A percentile compares a stretch with the other conserved stretches of the same genome.
phyloP scores from a whole-genome alignment of 2,888 invertebrate genomes.

The Caenorhabditis wallacei region DNA sequence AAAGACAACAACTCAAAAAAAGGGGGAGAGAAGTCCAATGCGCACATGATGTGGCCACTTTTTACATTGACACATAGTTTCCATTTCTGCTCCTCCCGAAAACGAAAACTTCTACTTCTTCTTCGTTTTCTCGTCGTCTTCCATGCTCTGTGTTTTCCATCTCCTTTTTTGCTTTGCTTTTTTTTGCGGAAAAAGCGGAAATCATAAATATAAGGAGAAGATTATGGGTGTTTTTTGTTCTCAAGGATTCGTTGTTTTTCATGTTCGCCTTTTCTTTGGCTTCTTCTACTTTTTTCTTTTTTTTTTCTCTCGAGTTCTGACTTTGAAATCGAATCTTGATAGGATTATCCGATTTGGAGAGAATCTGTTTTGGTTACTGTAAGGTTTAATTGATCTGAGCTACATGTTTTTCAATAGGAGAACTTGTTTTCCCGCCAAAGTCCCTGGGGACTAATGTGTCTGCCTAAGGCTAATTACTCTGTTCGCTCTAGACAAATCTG shows the following conservation, averaged over 20 bases:
- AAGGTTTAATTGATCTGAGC: too few species aligned
- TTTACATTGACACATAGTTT: slow-evolving; percentile 41
- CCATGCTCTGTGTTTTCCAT: not conserved
- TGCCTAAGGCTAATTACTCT: too few species aligned
- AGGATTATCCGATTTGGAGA: too few species aligned
- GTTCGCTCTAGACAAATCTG: too few species aligned
- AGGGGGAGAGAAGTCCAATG: not conserved
- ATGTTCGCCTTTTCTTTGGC: not conserved
- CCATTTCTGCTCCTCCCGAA: slow-evolving; percentile 5
- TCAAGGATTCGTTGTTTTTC: not conserved
- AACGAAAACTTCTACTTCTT: not conserved
- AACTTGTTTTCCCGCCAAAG: too few species aligned
- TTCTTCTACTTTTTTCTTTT: not conserved
- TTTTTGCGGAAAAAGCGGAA: slow-evolving; percentile 3
- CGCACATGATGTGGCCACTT: slow-evolving; percentile 7
- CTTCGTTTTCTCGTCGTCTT: not conserved
- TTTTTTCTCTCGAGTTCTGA: not conserved
- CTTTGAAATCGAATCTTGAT: too few species aligned
- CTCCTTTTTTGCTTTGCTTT: not conserved
- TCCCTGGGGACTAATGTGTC: too few species aligned
- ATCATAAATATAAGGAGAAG: slow-evolving; percentile 37
- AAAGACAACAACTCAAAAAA: slow-evolving; percentile 39
- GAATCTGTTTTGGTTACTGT: too few species aligned
- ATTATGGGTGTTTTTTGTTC: slow-evolving; percentile 19
- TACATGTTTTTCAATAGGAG: too few species aligned